phyloP scores from a whole-genome alignment of 2,888 invertebrate species.

The Monoplex corrugatus region DNA sequence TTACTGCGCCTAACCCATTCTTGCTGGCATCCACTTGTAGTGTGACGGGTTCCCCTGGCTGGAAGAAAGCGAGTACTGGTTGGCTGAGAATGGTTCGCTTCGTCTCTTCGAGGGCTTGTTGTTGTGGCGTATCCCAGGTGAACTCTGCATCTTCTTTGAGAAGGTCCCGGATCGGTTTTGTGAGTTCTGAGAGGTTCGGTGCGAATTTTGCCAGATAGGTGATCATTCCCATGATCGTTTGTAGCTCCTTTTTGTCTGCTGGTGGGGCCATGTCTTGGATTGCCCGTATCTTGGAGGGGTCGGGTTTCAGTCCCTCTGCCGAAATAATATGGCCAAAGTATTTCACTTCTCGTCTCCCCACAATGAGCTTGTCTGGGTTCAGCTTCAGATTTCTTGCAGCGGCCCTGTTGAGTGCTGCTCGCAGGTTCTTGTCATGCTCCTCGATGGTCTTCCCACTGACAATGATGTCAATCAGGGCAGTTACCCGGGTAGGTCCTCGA shows the following conservation, averaged over 20 bases:
- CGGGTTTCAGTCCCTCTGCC: slow-evolving; percentile 2
- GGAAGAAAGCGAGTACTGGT: too few species aligned
- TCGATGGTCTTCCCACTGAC: slow-evolving; percentile 47
- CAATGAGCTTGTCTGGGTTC: slow-evolving; percentile 55
- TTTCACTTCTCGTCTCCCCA: slow-evolving; percentile 39
- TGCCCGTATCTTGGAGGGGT: neutral
- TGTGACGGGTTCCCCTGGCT: too few species aligned
- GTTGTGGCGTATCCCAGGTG: too few species aligned
- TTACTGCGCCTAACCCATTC: too few species aligned
- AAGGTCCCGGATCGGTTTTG: too few species aligned
- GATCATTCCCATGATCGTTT: slow-evolving; percentile 50
- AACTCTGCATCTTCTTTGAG: too few species aligned
- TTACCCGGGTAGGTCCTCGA: slow-evolving; percentile 6
- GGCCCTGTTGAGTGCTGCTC: slow-evolving; percentile 48
- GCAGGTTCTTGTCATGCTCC: slow-evolving; percentile 59
- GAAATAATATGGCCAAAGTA: neutral
- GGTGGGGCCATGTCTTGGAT: slow-evolving; percentile 13
- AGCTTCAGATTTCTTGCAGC: slow-evolving; percentile 39
- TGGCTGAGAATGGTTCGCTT: too few species aligned
- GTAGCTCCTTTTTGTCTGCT: slow-evolving; percentile 12
- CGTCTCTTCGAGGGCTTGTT: too few species aligned
- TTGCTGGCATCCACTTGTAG: too few species aligned
- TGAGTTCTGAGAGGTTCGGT: too few species aligned
- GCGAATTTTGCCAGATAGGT: slow-evolving; percentile 50
- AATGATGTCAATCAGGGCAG: slow-evolving; percentile 2